phyloP scores from a whole-genome alignment of 2,113 vertebrate species.

The Pluvianellus socialis region DNA sequence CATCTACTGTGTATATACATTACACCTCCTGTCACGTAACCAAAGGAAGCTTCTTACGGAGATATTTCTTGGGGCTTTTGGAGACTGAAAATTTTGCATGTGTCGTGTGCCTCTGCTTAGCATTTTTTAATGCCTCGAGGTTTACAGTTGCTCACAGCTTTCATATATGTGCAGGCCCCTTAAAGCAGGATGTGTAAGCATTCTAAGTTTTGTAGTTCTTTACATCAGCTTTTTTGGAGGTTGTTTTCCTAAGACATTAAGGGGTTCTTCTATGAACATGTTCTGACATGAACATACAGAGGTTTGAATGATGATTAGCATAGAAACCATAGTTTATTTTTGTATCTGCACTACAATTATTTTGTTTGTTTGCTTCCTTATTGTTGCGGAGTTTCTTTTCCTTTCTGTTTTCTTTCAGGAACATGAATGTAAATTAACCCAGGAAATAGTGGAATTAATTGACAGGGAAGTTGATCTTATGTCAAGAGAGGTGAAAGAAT shows the following conservation, averaged over 20 bases:
- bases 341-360: background rate
- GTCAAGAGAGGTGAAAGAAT: slow-evolving; percentile 77
- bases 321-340: background rate
- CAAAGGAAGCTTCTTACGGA: background rate
- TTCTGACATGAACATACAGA: background rate
- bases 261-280: background rate
- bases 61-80: background rate
- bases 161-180: background rate
- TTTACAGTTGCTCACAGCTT: background rate
- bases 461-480: slow-evolving; percentile 90
- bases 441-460: slow-evolving; percentile 87
- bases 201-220: background rate
- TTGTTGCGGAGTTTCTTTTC: background rate
- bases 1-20: background rate
- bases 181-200: background rate
- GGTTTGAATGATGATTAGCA: background rate
- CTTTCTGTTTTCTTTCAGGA: slow-evolving; percentile 72
- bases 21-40: background rate
- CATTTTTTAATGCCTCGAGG: background rate
- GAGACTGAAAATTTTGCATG: background rate
- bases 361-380: background rate
- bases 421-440: slow-evolving; percentile 84
- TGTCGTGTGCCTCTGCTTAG: background rate
- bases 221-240: background rate
- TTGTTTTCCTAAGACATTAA: background rate